Evolutionary conservation across 2,797 vertebrate species (phyloP), one percentile per base, ranked within the genome.

Genomic region (Xiphorhynchus erythropygius): DNA sequence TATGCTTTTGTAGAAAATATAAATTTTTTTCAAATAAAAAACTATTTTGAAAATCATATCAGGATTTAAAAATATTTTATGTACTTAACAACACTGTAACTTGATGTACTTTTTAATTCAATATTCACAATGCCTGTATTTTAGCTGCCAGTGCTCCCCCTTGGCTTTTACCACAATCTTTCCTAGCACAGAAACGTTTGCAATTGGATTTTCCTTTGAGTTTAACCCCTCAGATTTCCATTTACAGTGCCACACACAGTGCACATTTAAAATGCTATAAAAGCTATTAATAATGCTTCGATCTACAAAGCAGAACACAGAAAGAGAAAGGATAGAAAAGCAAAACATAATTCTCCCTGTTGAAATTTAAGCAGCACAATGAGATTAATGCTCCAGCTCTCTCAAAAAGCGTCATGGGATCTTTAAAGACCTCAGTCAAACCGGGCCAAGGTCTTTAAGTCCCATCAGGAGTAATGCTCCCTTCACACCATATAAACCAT

Each of bases 371-470:
- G 84, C 63, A 76, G 94, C 55, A n/a, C 47, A 57, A 59, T 0
- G 12, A 96, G 93, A 95, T 96, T 96, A 84, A 92, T 93, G 89
- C 92, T 95, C 79, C 91, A 89, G 82, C 76, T 90, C 89, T 90
- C 50, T 89, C 13, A 2, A 92, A 89, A 92, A 88, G 64, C 1
- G 4, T 92, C 89, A 69, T 70, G 92, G 93, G 95, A 94, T 94
- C 91, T 96, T 95, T 91, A 93, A 94, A 96, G 92, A 95, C 93
- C 90, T 49, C 82, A 87, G 79, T 87, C 41, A 89, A 85, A 75
- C 23, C 0, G 0, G 69, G 92, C 94, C 91, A 94, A 96, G 89
- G 35, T 84, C 93, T 90, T 90, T 75, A 91, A 96, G 79, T 63
- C 62, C 50, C 65, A 85, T 89, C 76, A 87, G 71, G 90, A 92